Evolutionary conservation across 2,888 invertebrate genomes (phyloP).

Genomic region (Tortrix viridana): DNA sequence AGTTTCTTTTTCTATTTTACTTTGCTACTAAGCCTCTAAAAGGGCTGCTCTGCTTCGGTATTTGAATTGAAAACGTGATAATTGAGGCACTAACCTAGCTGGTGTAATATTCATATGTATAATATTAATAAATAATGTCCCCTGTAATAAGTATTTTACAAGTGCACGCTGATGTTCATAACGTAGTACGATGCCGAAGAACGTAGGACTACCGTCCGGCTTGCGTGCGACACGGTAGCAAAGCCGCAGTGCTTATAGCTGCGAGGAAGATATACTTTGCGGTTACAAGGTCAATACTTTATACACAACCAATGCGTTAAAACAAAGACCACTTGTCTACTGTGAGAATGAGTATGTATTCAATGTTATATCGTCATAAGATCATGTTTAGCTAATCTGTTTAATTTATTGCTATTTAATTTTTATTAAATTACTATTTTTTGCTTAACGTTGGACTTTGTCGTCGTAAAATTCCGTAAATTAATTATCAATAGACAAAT

Average conservation of each 20-base stretch:
- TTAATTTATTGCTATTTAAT: no score
- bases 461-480: no score
- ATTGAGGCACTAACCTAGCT: not conserved
- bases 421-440: no score
- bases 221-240: conserved; percentile 41
- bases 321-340: conserved; percentile 13
- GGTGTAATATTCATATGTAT: no score
- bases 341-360: not conserved
- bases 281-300: conserved; percentile 42
- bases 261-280: conserved; percentile 35
- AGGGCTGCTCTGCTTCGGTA: no score
- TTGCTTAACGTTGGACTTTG: no score
- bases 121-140: not conserved
- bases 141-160: conserved; percentile 4
- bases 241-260: conserved; percentile 3
- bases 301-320: conserved; percentile 35
- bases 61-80: not conserved
- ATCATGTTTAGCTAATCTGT: no score
- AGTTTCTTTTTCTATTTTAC: not conserved
- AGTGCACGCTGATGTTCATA: conserved; percentile 20
- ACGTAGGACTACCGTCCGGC: not conserved
- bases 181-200: no score
- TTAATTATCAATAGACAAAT: no score
- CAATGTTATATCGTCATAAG: not conserved
- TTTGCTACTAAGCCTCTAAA: no score